Evolutionary conservation across 2,113 vertebrate species (phyloP), one percentile per base, ranked within the genome.

Genomic region (Gallinago jamesoni): DNA sequence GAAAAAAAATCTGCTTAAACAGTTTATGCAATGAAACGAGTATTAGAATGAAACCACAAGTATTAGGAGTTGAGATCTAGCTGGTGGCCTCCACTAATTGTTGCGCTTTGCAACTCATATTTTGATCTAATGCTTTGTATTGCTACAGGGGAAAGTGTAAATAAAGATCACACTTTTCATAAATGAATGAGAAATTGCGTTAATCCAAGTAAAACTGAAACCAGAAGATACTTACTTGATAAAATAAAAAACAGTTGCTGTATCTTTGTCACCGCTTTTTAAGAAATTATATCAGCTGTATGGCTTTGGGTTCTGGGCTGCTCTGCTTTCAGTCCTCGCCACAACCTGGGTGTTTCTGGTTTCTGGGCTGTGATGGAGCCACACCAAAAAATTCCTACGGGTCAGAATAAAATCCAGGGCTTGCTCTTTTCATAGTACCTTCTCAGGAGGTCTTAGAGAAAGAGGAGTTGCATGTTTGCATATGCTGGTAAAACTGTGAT

Each of bases 271-370:
- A 39, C 28, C 22, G 35, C 5, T 47, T 69, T 79, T 41, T 25
- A 59, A 47, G 56, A 30, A 41, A 18, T 50, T 25, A 2, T 12
- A 2, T 14, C 30, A 47, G 33, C 24, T 57, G 0, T 3, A 30
- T 13, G 21, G 17, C 22, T 21, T 41, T 3, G 9, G 28, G 20
- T 10, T 63, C 30, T n/a, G 24, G 25, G 14, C 23, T 30, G 0
- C 8, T 45, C 23, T 63, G n/a, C 35, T 53, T 10, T 47, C 45
- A 2, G 7, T 15, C 1, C 25, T 68, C 53, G 1, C 10, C 27
- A 0, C 2, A 43, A 57, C 39, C 33, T 52, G 62, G 15, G 23
- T 24, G 0, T 41, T 73, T 37, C 52, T 12, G 37, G 9, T 0
- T 33, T 45, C 30, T 8, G 9, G 8, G 1, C 47, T 33, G 0